Percentiles rank a stretch among this genome's conserved stretches.
These are phyloP conservation scores for Physocephala rufipes DNA, from an alignment of 2,888 invertebrate genomes.

Conservation along the genomic window DNA sequence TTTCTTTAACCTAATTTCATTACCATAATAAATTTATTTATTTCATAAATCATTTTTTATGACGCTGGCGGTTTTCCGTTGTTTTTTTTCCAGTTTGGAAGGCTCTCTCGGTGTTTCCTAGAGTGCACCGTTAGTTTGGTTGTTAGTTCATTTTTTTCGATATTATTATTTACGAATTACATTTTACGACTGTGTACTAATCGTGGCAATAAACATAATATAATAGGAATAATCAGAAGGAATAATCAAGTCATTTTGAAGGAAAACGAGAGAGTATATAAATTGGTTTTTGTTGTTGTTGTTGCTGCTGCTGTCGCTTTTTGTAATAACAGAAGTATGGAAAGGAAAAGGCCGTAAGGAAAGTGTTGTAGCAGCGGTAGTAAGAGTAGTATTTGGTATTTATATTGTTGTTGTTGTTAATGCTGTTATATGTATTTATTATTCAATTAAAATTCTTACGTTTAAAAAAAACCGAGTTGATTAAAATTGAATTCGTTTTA, in stretches of 20 bases:
- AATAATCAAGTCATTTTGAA: not conserved
- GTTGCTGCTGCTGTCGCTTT: not conserved
- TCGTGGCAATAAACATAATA: slow-evolving; percentile 25
- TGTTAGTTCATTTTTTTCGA: not conserved
- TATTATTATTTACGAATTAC: slow-evolving; percentile 34
- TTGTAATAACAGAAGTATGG: too few relatives aligned
- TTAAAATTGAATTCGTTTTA: slow-evolving; percentile 26
- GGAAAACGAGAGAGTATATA: not conserved
- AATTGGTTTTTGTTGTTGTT: not conserved
- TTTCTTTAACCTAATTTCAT: too few relatives aligned
- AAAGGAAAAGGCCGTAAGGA: too few relatives aligned
- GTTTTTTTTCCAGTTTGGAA: not conserved
- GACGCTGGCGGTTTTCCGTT: not conserved
- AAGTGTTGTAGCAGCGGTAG: not conserved
- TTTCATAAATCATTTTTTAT: not conserved
- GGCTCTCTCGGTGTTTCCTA: not conserved
- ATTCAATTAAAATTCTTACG: not conserved
- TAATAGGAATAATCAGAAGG: slow-evolving; percentile 2
- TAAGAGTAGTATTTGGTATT: too few relatives aligned
- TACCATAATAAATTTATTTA: slow-evolving; percentile 6
- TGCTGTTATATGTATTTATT: slow-evolving; percentile 9
- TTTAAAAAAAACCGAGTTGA: slow-evolving; percentile 10
- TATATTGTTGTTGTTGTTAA: slow-evolving; percentile 5
- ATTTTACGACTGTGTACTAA: slow-evolving; percentile 16
- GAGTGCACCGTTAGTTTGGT: not conserved